Evolutionary conservation across 2,888 invertebrate species (phyloP), one percentile per base, ranked within the genome.

Genomic region (Heterodera filipjevi): DNA sequence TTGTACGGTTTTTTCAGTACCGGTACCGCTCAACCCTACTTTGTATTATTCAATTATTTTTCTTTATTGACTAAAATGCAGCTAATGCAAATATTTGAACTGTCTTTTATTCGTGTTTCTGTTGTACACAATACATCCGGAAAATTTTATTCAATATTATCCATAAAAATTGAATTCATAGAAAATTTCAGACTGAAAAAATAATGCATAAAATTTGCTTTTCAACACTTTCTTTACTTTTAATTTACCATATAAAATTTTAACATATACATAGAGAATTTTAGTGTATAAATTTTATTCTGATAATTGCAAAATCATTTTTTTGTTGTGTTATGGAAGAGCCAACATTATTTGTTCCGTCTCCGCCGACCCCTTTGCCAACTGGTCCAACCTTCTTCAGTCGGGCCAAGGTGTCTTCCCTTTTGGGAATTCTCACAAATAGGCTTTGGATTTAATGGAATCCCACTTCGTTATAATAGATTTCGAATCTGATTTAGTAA

Each of bases 371-470:
- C 14, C 66, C n/a, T n/a, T 30, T 66, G 32, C 16, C 68, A 33
- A 22, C 32, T 6, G 33, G 19, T 1, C 27, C 68, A 33, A 68
- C 32, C 10, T 75, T 75, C 33, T 75, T 75, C 53, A 66, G 30
- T 16, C 53, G 33, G 33, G 33, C 66, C 30, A 75, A 66, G 75
- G 75, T 75, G 33, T 0, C 35, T 10, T 27, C 46, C 39, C 0
- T 39, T 39, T 39, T 39, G 39, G 30, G 46, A 71, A 71, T 0
- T 12, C 49, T 5, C 12, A 0, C 3, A 19, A 35, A 35, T 19
- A 71, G 6, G n/a, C 59, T 72, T n/a, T 44, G 10, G 59, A 46
- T 72, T 73, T 73, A 27, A 10, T 22, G 22, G 6, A 72, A 72
- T 53, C 22, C 49, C 6, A 53, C 22, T 53, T 53, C 44, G 44